Percentiles rank a stretch among this genome's conserved stretches.
phyloP scores from a whole-genome alignment of 2,797 vertebrate genomes.

The Petrocephalus schoutedeni region DNA sequence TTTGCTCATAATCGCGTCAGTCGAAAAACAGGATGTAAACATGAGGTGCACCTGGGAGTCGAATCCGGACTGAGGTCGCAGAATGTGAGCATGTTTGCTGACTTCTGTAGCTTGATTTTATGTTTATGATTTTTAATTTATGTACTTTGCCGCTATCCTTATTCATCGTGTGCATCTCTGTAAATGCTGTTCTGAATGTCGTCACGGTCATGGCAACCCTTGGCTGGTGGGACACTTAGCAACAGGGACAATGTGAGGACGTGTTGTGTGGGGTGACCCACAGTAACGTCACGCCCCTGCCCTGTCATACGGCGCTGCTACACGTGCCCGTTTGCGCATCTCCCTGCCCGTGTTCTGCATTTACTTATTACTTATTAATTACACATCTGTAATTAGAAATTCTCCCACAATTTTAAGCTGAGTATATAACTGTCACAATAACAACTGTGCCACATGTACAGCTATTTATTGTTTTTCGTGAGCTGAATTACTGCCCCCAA shows the following conservation, averaged over 20 bases:
- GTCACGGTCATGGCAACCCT: neutral
- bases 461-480: neutral
- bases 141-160: neutral
- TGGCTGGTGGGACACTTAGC: neutral
- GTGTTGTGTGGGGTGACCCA: neutral
- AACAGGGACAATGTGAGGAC: neutral
- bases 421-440: neutral
- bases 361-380: neutral
- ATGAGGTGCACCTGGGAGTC: neutral
- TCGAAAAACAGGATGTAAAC: neutral
- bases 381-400: neutral
- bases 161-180: neutral
- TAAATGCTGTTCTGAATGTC: neutral
- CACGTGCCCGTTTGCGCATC: neutral
- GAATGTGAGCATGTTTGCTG: neutral
- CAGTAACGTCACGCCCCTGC: neutral
- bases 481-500: neutral
- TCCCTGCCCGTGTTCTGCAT: neutral
- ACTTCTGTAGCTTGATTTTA: neutral
- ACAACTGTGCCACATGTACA: neutral
- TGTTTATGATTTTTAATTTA: neutral
- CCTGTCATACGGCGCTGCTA: neutral
- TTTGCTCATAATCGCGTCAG: neutral
- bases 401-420: neutral
- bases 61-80: neutral